Conservation (phyloP, 2,888 invertebrate genomes). For the Cheilosia soror region DNA sequence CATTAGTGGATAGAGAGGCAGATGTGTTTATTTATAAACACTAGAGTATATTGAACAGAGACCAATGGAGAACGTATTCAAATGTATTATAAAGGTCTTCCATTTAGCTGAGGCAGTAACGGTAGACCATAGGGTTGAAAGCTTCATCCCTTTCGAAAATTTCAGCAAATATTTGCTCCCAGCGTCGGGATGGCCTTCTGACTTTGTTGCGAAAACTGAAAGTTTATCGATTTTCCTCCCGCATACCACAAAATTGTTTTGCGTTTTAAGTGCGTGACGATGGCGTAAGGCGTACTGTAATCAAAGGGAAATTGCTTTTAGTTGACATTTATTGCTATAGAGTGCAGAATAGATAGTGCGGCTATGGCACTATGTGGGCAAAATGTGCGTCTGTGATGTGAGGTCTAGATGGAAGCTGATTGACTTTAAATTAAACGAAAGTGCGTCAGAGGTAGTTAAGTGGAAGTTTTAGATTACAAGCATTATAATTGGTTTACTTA, state of each 20-base stretch:
- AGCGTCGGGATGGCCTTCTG: conserved; percentile 4
- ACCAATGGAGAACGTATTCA: not conserved
- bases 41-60: not conserved
- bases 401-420: not conserved
- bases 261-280: conserved; percentile 54
- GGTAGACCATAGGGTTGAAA: not conserved
- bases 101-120: not conserved
- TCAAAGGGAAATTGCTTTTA: conserved; percentile 33
- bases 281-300: conserved; percentile 27
- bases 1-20: conserved; percentile 27
- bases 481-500: not conserved
- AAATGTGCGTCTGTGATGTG: conserved; percentile 4
- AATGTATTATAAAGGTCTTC: not conserved
- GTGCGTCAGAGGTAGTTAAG: conserved; percentile 1
- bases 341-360: not conserved
- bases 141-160: not conserved
- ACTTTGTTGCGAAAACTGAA: not conserved
- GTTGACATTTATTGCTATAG: conserved; percentile 26
- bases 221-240: conserved; percentile 39
- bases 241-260: conserved; percentile 48
- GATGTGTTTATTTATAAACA: conserved; percentile 28
- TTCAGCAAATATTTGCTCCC: conserved; percentile 21
- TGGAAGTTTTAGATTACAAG: not conserved
- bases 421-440: not conserved
- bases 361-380: not conserved